Evolutionary conservation across 2,797 vertebrate species (phyloP).

Genomic region (Gadopsis marmoratus): DNA sequence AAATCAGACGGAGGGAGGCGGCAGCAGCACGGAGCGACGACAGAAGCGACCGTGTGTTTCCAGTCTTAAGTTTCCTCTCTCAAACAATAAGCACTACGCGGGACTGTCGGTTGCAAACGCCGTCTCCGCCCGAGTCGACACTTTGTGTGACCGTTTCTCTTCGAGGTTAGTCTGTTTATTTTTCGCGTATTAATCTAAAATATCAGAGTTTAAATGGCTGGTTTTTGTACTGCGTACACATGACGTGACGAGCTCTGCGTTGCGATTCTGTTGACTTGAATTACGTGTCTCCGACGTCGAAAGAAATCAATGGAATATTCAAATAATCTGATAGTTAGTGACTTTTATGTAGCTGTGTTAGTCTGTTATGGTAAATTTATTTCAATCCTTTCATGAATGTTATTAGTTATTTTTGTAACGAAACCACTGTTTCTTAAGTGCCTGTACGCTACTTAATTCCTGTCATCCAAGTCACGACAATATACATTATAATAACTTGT

Average conservation of each 20-base stretch:
- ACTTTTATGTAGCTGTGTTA: background rate
- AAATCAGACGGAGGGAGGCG: background rate
- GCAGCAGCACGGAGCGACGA: background rate
- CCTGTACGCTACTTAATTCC: background rate
- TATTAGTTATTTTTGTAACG: background rate
- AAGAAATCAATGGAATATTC: background rate
- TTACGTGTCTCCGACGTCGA: background rate
- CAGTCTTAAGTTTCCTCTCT: background rate
- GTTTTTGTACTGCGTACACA: background rate
- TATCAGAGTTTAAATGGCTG: background rate
- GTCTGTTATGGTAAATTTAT: background rate
- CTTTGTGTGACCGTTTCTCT: background rate
- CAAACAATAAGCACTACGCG: background rate
- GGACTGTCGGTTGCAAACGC: background rate
- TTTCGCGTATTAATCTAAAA: background rate
- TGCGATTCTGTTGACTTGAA: constrained; percentile 7
- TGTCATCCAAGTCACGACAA: background rate
- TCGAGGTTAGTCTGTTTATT: constrained; percentile 12
- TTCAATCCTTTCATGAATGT: background rate
- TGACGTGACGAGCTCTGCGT: background rate
- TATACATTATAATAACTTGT: background rate
- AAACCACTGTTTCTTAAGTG: background rate
- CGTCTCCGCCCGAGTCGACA: background rate
- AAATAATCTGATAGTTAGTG: background rate
- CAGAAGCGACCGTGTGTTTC: background rate